Evolutionary conservation across 92 coral and sea anemone species (phyloP).

Genomic region (Siderastrea siderea): DNA sequence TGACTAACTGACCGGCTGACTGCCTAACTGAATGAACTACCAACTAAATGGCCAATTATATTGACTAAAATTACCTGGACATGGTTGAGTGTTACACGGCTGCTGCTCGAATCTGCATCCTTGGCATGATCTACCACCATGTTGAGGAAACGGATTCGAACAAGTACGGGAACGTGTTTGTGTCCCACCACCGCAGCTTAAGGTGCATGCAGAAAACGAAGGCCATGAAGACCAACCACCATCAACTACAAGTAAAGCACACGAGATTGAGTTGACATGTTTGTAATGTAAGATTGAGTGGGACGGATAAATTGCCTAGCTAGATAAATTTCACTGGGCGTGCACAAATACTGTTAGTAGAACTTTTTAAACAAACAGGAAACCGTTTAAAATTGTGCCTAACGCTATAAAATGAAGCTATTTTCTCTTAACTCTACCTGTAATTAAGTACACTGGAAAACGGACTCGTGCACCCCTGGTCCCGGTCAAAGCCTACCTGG

Average conservation of each 20-base stretch:
- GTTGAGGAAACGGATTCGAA: background rate
- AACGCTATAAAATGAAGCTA: no score
- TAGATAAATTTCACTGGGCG: no score
- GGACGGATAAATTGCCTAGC: background rate
- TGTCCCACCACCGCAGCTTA: slow-evolving; percentile 13
- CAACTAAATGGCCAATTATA: no score
- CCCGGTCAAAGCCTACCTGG: slow-evolving; percentile 14
- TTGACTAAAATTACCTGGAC: slow-evolving; percentile 17
- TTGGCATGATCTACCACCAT: slow-evolving; percentile 13
- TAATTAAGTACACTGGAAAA: no score
- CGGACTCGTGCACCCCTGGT: no score
- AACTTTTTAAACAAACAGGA: no score
- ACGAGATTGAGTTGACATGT: background rate
- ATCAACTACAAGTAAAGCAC: background rate
- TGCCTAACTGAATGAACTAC: no score
- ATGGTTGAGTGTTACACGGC: slow-evolving; percentile 9
- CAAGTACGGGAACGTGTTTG: background rate
- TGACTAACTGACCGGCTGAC: no score
- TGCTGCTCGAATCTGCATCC: background rate
- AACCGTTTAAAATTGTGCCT: no score
- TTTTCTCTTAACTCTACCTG: no score
- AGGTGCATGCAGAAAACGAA: background rate
- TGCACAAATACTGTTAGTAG: no score
- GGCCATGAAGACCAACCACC: slow-evolving; percentile 22
- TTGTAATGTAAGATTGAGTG: background rate